Percentiles rank a stretch among this genome's conserved stretches.
phyloP scores from a whole-genome alignment of 2,797 vertebrate genomes.

The Acrossocheilus fasciatus region DNA sequence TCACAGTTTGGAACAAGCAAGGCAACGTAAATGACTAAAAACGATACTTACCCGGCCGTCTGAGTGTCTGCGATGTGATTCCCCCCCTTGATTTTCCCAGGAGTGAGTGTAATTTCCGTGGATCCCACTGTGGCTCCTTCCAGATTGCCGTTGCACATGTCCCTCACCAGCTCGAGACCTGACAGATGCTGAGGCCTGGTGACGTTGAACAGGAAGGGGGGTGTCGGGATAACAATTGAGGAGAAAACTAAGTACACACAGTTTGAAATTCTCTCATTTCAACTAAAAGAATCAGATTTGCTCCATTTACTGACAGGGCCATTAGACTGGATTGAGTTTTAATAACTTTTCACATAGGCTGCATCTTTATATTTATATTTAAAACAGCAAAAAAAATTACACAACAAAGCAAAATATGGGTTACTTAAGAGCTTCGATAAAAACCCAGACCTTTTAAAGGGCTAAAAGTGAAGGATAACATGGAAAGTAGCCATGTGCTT shows the following conservation, averaged over 20 bases:
- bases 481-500: constrained; percentile 64
- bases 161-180: constrained; percentile 89
- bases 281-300: background rate
- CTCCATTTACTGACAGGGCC: background rate
- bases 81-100: constrained; percentile 89
- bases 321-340: background rate
- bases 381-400: background rate
- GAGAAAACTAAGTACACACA: constrained; percentile 34
- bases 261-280: background rate
- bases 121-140: constrained; percentile 91
- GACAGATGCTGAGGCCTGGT: constrained; percentile 94
- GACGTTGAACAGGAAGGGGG: constrained; percentile 28
- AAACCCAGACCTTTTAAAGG: background rate
- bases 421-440: background rate
- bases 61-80: constrained; percentile 89
- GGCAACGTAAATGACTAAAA: background rate
- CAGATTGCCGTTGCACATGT: constrained; percentile 88
- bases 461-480: background rate
- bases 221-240: constrained; percentile 48
- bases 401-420: background rate
- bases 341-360: background rate
- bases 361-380: background rate
- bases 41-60: constrained; percentile 90
- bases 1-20: background rate
- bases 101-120: constrained; percentile 87